Base-by-base conservation (phyloP, 2,113 vertebrate species). In the Perca schrenkii region DNA sequence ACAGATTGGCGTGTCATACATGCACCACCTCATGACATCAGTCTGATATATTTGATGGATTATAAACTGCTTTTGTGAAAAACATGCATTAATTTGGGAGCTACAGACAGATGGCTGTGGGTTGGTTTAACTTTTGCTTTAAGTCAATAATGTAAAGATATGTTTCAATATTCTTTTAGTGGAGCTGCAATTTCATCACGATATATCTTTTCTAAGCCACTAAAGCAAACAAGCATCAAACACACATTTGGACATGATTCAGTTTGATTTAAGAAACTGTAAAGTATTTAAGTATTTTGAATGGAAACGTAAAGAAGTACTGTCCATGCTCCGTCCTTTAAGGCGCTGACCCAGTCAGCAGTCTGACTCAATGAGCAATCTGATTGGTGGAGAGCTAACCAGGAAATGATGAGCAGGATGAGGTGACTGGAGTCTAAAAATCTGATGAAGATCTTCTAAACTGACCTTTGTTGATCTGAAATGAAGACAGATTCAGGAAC, bases 181-280 rank as follows among this genome's bases (percentile, higher is more conserved):
- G 8, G 16, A 65, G 21, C 47, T 57, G 53, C 2, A 36, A 62
- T 46, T 58, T 61, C 14, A 1, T 36, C 19, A 8, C 15, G 34
- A 67, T 13, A 31, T 56, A 4, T 69, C 31, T 46, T 28, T 15
- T 15, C 22, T 17, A 28, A 77, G 21, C 21, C 40, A 77, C 15
- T 66, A 76, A 82, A 64, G 36, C 62, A 75, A 74, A 62, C 12
- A 78, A 74, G 16, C 19, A 58, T 56, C 0, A 57, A 82, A 62
- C 65, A 40, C 46, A 58, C 19, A 10, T 22, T n/a, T n/a, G 6
- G 22, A 47, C 65, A 74, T 34, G 34, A 34, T 34, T 34, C 6
- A 34, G 6, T 34, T 34, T 6, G 34, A 34, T 34, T 34, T 34
- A 34, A 34, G 31, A 34, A 34, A 28, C 28, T 28, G 28, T 28